Conservation (phyloP, 1,140 invertebrate species). For the Battus philenor region DNA sequence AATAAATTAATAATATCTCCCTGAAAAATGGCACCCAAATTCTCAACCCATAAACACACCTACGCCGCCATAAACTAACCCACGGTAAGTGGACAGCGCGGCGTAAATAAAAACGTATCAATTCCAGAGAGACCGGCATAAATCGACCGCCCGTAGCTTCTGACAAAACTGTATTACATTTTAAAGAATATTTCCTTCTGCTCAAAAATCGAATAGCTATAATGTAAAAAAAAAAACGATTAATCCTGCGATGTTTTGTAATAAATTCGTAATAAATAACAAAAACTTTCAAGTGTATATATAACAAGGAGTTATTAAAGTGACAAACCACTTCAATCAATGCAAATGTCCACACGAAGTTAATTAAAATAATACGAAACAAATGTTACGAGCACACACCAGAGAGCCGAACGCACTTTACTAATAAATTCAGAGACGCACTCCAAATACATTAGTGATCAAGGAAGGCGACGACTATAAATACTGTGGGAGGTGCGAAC, state of each 20-base stretch:
- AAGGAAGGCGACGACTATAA: background rate
- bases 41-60: constrained; percentile 20
- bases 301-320: too few species aligned
- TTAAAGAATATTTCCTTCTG: background rate
- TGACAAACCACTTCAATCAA: too few species aligned
- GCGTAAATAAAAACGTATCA: constrained; percentile 29
- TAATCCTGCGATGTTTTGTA: too few species aligned
- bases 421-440: too few species aligned
- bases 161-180: constrained; percentile 21
- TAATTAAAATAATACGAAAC: too few species aligned
- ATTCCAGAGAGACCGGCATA: constrained; percentile 24
- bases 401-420: too few species aligned
- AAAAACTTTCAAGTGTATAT: too few species aligned
- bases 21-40: constrained; percentile 21
- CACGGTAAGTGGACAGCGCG: constrained; percentile 18
- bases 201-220: background rate
- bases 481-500: constrained; percentile 2
- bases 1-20: constrained; percentile 21
- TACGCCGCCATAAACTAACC: constrained; percentile 23
- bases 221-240: too few species aligned
- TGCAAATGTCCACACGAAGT: too few species aligned
- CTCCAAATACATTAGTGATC: background rate
- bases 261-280: too few species aligned
- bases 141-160: constrained; percentile 33
- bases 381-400: too few species aligned